Evolutionary conservation across 2,113 vertebrate species (phyloP).

Genomic region (Condylura cristata): DNA sequence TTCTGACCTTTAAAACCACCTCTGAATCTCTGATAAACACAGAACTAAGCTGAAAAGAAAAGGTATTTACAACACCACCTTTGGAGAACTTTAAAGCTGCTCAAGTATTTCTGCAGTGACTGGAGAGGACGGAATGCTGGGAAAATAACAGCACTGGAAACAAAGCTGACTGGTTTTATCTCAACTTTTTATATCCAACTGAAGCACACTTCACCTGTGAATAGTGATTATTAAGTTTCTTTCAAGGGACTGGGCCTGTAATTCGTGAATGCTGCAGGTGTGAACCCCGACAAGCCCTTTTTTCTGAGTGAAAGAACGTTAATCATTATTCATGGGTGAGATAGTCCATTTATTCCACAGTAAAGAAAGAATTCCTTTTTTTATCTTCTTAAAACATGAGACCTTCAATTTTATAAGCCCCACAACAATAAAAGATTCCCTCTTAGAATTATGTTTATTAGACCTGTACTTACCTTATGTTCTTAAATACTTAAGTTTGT

Average conservation of each 20-base stretch:
- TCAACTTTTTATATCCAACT: slow-evolving; percentile 79
- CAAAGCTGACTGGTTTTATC: slow-evolving; percentile 77
- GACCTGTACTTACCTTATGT: neutral
- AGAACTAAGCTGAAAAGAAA: slow-evolving; percentile 82
- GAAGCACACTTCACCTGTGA: slow-evolving; percentile 82
- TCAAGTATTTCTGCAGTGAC: slow-evolving; percentile 80
- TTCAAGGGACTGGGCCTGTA: slow-evolving; percentile 74
- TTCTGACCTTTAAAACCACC: slow-evolving; percentile 82
- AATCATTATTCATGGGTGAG: slow-evolving; percentile 86
- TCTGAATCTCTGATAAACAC: slow-evolving; percentile 80
- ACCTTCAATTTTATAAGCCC: slow-evolving; percentile 76
- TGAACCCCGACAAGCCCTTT: slow-evolving; percentile 79
- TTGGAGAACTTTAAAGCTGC: slow-evolving; percentile 80
- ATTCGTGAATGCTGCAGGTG: slow-evolving; percentile 85
- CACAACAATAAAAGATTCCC: slow-evolving; percentile 61
- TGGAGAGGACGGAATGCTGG: slow-evolving; percentile 66
- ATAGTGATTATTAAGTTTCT: slow-evolving; percentile 84
- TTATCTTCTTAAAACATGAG: slow-evolving; percentile 78
- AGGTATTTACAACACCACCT: slow-evolving; percentile 83
- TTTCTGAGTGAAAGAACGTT: slow-evolving; percentile 81
- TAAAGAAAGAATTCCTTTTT: slow-evolving; percentile 78
- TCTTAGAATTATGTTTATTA: slow-evolving; percentile 60
- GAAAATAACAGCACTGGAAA: slow-evolving; percentile 71
- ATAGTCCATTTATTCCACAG: slow-evolving; percentile 83
- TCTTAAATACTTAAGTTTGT: slow-evolving; percentile 28